Evolutionary conservation across 2,888 invertebrate genomes (phyloP).

Genomic region (Sphaerophoria rueppellii): DNA sequence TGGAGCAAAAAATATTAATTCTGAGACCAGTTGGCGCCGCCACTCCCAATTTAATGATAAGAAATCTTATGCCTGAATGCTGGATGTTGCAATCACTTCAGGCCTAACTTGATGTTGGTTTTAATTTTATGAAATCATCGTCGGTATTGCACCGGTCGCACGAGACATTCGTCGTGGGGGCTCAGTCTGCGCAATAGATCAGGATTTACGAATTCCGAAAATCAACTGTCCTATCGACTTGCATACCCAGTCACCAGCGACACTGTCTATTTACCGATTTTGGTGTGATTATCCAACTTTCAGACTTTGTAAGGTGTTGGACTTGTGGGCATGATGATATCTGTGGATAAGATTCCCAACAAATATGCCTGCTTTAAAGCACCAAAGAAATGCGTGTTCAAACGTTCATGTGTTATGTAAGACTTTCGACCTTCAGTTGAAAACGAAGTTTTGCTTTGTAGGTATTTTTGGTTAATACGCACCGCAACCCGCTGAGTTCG

Average conservation of each 20-base stretch:
- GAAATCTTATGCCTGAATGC: constrained; percentile 1
- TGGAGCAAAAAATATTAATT: not conserved
- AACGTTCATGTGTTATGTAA: constrained; percentile 17
- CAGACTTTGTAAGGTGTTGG: constrained; percentile 41
- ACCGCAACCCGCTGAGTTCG: not conserved
- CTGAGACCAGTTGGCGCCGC: not conserved
- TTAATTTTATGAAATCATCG: not conserved
- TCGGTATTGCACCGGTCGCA: not conserved
- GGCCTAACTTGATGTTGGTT: constrained; percentile 15
- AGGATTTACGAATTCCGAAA: not conserved
- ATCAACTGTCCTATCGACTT: constrained; percentile 23
- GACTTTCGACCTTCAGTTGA: constrained; percentile 26
- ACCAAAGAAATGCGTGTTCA: constrained; percentile 12
- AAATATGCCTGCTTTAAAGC: not conserved
- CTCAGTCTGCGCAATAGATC: not conserved
- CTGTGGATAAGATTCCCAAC: constrained; percentile 12
- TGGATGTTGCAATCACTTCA: constrained; percentile 34
- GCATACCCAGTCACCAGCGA: constrained; percentile 24
- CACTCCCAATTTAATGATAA: constrained; percentile 2
- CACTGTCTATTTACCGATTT: constrained; percentile 36
- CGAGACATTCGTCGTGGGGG: not conserved
- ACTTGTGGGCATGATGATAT: not conserved
- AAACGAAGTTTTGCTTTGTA: not conserved
- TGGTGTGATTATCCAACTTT: constrained; percentile 56
- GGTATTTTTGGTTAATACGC: constrained; percentile 1